phyloP scores from a whole-genome alignment of 2,888 invertebrate species.

The Pemphredon lugubris region DNA sequence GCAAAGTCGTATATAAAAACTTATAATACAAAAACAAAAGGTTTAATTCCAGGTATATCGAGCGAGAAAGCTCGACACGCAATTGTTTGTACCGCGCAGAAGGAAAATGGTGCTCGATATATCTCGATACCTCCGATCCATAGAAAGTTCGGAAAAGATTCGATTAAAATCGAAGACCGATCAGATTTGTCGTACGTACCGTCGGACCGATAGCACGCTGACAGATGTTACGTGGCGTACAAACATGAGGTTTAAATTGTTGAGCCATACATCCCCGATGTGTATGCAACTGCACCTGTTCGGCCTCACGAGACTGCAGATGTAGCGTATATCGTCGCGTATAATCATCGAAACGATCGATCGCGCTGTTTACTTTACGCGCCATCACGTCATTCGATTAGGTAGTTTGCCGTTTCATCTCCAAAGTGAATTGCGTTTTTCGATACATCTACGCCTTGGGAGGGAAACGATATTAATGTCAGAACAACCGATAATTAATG shows the following conservation, averaged over 20 bases:
- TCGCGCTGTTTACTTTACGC: constrained; percentile 28
- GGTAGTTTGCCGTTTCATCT: neutral
- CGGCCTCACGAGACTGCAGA: constrained; percentile 9
- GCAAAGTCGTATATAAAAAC: too few relatives aligned
- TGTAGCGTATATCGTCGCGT: neutral
- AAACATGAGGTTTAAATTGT: constrained; percentile 18
- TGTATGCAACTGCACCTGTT: constrained; percentile 25
- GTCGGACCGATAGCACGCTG: neutral
- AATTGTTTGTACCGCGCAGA: too few relatives aligned
- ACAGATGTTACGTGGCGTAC: constrained; percentile 11
- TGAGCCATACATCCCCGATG: constrained; percentile 10
- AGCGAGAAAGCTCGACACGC: too few relatives aligned
- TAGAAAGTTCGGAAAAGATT: constrained; percentile 19
- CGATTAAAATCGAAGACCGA: constrained; percentile 34
- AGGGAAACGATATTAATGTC: neutral
- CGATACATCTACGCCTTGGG: neutral
- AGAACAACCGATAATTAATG: neutral
- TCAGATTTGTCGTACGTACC: neutral
- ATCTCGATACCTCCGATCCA: constrained; percentile 9
- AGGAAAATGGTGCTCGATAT: too few relatives aligned
- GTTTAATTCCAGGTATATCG: too few relatives aligned
- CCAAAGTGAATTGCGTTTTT: constrained; percentile 6
- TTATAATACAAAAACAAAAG: too few relatives aligned
- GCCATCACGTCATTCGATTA: constrained; percentile 11
- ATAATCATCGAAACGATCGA: constrained; percentile 31